Evolutionary conservation across 2,797 vertebrate species (phyloP).

Genomic region (Gambusia yucatana): DNA sequence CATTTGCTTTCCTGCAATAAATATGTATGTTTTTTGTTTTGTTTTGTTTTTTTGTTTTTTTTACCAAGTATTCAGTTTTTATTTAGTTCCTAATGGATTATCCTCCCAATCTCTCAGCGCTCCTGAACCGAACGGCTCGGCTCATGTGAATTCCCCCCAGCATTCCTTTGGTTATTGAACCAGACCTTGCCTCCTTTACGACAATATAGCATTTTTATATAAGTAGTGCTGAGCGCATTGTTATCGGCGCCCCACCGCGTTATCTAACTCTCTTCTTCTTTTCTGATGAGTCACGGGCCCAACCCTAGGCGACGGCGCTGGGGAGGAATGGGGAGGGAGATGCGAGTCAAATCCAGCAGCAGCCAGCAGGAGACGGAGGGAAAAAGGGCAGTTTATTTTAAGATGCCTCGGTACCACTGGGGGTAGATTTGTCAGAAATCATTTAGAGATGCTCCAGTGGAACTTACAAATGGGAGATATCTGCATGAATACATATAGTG

Average conservation of each 20-base stretch:
- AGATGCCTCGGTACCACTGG: constrained; percentile 55
- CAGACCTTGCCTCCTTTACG: constrained; percentile 42
- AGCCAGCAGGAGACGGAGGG: constrained; percentile 48
- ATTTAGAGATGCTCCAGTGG: constrained; percentile 64
- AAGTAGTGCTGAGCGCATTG: constrained; percentile 11
- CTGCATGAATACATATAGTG: constrained; percentile 7
- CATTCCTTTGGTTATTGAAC: constrained; percentile 33
- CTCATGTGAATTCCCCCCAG: constrained; percentile 25
- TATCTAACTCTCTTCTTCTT: constrained; percentile 51
- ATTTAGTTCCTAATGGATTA: background rate
- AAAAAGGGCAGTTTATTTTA: constrained; percentile 73
- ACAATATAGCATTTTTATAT: constrained; percentile 22
- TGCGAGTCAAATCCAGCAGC: constrained; percentile 65
- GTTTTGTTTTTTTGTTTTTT: constrained; percentile 10
- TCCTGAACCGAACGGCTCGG: constrained; percentile 10
- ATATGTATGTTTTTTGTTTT: background rate
- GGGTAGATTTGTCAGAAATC: constrained; percentile 68
- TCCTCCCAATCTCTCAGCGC: constrained; percentile 7
- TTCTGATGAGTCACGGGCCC: constrained; percentile 68
- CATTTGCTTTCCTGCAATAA: constrained; percentile 7
- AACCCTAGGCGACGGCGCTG: constrained; percentile 49
- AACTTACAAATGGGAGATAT: constrained; percentile 46
- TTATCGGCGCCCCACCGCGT: constrained; percentile 33
- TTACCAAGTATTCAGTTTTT: background rate
- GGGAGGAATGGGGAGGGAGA: constrained; percentile 31